These are phyloP conservation scores for Drosophila repleta DNA, from an alignment of 1,140 invertebrate species.

Conservation along the genomic window DNA sequence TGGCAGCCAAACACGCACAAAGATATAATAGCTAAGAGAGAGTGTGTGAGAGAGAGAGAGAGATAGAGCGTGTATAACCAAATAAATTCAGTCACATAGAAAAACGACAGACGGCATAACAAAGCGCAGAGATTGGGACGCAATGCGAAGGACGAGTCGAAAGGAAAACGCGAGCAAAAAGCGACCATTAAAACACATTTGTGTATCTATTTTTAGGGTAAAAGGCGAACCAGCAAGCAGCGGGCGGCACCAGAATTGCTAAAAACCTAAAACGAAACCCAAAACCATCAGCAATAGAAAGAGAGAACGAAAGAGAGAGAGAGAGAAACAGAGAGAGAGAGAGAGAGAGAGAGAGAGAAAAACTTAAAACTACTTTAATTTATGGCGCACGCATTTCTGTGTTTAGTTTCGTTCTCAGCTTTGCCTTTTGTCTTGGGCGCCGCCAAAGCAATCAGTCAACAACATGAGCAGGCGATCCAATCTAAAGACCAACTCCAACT, in stretches of 20 bases:
- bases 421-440: slow-evolving; percentile 37
- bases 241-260: slow-evolving; percentile 42
- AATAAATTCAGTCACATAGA: slow-evolving; percentile 81
- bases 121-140: slow-evolving; percentile 71
- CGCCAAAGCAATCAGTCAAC: slow-evolving; percentile 76
- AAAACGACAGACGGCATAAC: slow-evolving; percentile 80
- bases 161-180: slow-evolving; percentile 61
- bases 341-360: slow-evolving; percentile 19
- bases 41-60: slow-evolving; percentile 3
- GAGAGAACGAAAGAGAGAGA: slow-evolving; percentile 7
- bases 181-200: slow-evolving; percentile 81
- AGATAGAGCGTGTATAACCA: slow-evolving; percentile 41
- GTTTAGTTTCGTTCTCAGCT: slow-evolving; percentile 49
- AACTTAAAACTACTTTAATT: slow-evolving; percentile 81
- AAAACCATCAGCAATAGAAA: slow-evolving; percentile 28
- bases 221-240: slow-evolving; percentile 50
- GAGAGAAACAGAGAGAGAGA: slow-evolving; percentile 37
- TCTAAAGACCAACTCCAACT: slow-evolving; percentile 13
- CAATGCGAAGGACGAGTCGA: slow-evolving; percentile 44
- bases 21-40: slow-evolving; percentile 21
- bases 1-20: slow-evolving; percentile 74
- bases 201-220: slow-evolving; percentile 79
- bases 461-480: slow-evolving; percentile 44
- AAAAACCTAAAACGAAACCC: slow-evolving; percentile 37
- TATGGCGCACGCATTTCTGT: slow-evolving; percentile 78